phyloP scores from a whole-genome alignment of 2,797 vertebrate species.

The Scleropages formosus region DNA sequence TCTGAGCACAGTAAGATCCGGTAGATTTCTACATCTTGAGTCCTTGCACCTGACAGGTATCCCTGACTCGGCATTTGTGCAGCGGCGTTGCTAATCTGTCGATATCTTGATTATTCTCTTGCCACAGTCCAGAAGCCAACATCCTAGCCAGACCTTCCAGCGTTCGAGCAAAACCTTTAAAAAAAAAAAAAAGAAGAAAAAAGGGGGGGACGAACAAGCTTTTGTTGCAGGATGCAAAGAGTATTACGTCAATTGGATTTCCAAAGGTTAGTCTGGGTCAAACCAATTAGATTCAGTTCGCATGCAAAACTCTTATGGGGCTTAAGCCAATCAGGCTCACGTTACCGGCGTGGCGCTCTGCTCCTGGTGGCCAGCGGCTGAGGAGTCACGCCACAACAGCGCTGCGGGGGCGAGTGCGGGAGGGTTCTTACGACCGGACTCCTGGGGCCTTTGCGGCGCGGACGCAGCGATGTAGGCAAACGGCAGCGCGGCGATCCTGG shows the following conservation, averaged over 20 bases:
- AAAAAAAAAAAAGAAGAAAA: slow-evolving; percentile 17
- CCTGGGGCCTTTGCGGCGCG: background rate
- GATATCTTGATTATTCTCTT: background rate
- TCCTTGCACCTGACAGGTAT: background rate
- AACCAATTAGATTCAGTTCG: slow-evolving; percentile 79
- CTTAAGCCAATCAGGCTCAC: slow-evolving; percentile 66
- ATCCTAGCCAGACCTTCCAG: slow-evolving; percentile 33
- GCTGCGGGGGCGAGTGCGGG: background rate
- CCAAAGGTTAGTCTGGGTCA: slow-evolving; percentile 76
- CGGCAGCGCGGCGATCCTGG: background rate
- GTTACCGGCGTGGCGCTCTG: slow-evolving; percentile 56
- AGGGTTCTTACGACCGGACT: background rate
- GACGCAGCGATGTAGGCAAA: background rate
- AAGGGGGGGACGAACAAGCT: slow-evolving; percentile 29
- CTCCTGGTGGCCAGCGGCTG: slow-evolving; percentile 41
- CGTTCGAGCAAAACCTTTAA: slow-evolving; percentile 41
- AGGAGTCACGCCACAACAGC: slow-evolving; percentile 34
- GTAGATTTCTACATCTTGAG: slow-evolving; percentile 6
- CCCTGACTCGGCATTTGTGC: background rate
- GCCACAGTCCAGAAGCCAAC: background rate
- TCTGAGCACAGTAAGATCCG: background rate
- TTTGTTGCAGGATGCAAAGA: slow-evolving; percentile 59
- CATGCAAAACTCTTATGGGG: slow-evolving; percentile 70
- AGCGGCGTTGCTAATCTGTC: background rate
- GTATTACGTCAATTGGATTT: slow-evolving; percentile 81